Evolutionary conservation across 2,888 invertebrate species (phyloP), one percentile per base, ranked within the genome.

Genomic region (Galerucella calmariensis): DNA sequence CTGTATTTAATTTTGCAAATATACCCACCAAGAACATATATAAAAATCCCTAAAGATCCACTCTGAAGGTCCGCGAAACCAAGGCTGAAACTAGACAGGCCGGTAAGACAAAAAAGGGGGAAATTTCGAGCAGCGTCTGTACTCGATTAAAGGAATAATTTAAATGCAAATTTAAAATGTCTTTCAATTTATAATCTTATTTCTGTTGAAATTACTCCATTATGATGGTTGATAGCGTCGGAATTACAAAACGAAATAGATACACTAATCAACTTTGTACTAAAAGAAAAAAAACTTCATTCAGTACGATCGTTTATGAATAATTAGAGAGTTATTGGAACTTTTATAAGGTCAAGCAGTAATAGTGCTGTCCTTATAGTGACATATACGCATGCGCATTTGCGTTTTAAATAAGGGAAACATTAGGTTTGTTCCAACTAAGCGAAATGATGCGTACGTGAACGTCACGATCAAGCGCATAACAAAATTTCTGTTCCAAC

Each of bases 171-270:
- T 86, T 86, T 85, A 85, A 85, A 86, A 87, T 87, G 87, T 86
- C 86, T 86, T 87, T 86, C 86, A 87, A 87, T 87, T 87, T 86
- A 86, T 87, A 86, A 87, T 87, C 86, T 86, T 86, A 86, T 86
- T 86, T 85, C 86, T 85, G 85, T 85, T 86, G 85, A 86, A 87
- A 86, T 87, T 87, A 86, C 85, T 84, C 85, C 84, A 86, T 86
- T 87, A 86, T 84, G 83, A 83, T 81, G 83, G 82, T 81, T 83
- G 83, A 83, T 83, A 79, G 83, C 81, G 79, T 72, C 78, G 35
- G 35, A 41, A 41, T 65, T 65, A 14, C 20, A 48, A 53, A 65
- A 12, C n/a, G 53, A 62, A 20, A 53, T 10, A 48, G 16, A 59
- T 56, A 59, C 8, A 24, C 24, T n/a, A 35, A 68, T 58, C 4